Evolutionary conservation across 2,888 invertebrate species (phyloP), one percentile per base, ranked within the genome.

Genomic region (Caenorhabditis parvicauda): DNA sequence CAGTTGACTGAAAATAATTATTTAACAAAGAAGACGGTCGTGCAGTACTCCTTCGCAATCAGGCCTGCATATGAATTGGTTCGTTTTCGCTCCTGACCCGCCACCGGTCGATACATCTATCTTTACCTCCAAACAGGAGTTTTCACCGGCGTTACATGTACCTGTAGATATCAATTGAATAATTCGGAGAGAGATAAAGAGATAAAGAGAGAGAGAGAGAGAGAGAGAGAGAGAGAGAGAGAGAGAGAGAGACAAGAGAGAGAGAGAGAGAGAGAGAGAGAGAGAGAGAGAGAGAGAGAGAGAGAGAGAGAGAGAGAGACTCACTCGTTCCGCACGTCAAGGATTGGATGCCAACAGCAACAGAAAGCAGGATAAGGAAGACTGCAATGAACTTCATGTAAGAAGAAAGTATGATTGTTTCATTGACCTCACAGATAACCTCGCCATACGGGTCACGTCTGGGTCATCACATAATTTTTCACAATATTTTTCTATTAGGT

Each of bases 211-310:
- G 38, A 37, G 17, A 37, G 38, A 24, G 32, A 29, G 42, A 19
- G 45, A n/a, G 27, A 42, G 19, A 28, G 27, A 21, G 50, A 28
- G 44, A 28, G 29, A 25, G 35, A 27, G 53, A 46, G 27, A 39
- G 38, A 39, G 54, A 47, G 47, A 54, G 39, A 45, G 37, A n/a
- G n/a, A n/a, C n/a, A n/a, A 45, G 39, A 54, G 39, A 46, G 28
- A n/a, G 46, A 46, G 39, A 28, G 43, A 38, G 54, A 47, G 46
- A 28, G 38, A 22, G 41, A 44, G 39, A 32, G 32, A 12, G 9
- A 55, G 9, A 48, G 37, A 49, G 19, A 42, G 24, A 25, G 42
- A 32, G 24, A 48, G 22, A 49, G 2, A 17, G 35, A 37, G 49
- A 49, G 37, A 37, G 37, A 43, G 42, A 43, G 43, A 39, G 25